Evolutionary conservation across 2,888 invertebrate genomes (phyloP), one percentile per base, ranked within the genome.

Genomic region (Harpalus rubripes): DNA sequence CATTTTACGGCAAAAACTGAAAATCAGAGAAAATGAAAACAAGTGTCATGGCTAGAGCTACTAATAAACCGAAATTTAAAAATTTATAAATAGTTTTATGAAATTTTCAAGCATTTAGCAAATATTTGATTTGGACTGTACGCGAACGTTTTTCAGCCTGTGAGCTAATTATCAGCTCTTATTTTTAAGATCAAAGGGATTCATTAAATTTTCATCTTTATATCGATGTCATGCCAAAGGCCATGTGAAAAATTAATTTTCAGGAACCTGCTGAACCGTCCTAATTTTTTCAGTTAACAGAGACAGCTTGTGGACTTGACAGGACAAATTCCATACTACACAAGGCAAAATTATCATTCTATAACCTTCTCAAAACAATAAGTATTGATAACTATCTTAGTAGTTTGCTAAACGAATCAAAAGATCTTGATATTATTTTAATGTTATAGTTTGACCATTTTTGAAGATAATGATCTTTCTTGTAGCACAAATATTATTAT

Each of bases 101-200:
- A 52, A 52, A 10, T 52, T 52, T 12, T 52, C 10, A 52, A 52
- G 10, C 12, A 4, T 52, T 52, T 10, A 52, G 12, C 44, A 52
- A 52, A 52, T 52, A 52, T 52, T 52, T 52, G 10, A 52, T 52
- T 52, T 52, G 44, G 44, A 52, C 10, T 52, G 44, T 12, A 52
- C 59, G 15, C 15, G 18, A 61, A 61, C 59, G 22, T 61, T 0
- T 61, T 44, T 39, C 72, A 15, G 26, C 72, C 72, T 44, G 10
- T 18, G 15, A 39, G 39, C 72, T 72, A 72, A 72, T 72, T 72
- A 72, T 72, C 72, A 72, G 16, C 44, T 72, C 18, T 72, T 44
- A 16, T 72, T 72, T 68, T 72, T 72, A 39, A 72, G 72, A 72
- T 72, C 72, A 72, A 72, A 72, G 72, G 39, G 16, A 32, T 32